Evolutionary conservation across 2,888 invertebrate species (phyloP).

Genomic region (Hypolimnas misippus): DNA sequence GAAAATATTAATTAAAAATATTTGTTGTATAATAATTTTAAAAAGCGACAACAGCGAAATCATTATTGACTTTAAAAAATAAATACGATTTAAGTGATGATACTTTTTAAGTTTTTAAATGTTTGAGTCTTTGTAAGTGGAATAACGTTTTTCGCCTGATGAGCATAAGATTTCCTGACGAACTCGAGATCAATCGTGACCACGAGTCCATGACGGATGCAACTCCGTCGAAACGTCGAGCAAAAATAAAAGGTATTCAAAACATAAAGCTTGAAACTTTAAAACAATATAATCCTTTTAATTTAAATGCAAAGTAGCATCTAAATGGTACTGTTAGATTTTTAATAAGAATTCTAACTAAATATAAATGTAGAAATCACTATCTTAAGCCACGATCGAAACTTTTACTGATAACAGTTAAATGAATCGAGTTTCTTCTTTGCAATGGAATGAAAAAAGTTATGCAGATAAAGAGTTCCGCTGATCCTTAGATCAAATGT

Average conservation of each 20-base stretch:
- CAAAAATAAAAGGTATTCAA: neutral
- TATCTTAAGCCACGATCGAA: constrained; percentile 47
- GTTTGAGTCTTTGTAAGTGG: too few species aligned
- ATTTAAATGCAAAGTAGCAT: neutral
- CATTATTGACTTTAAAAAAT: too few species aligned
- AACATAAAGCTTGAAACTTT: neutral
- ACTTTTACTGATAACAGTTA: constrained; percentile 52
- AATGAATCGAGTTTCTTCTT: constrained; percentile 52
- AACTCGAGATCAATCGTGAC: too few species aligned
- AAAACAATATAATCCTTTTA: constrained; percentile 1
- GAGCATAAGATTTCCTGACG: too few species aligned
- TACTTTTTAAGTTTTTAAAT: too few species aligned
- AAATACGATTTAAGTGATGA: too few species aligned
- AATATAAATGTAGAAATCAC: constrained; percentile 24
- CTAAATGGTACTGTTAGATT: neutral
- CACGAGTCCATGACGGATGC: too few species aligned
- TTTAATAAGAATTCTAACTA: neutral
- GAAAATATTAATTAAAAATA: too few species aligned
- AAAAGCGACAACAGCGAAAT: too few species aligned
- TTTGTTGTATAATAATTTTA: too few species aligned
- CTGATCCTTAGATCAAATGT: constrained; percentile 41
- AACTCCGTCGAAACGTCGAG: too few species aligned
- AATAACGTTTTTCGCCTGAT: too few species aligned
- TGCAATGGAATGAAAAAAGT: constrained; percentile 48
- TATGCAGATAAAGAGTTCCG: constrained; percentile 52